Conservation (phyloP, 2,113 vertebrate genomes). For the Cryptotis parvus region DNA sequence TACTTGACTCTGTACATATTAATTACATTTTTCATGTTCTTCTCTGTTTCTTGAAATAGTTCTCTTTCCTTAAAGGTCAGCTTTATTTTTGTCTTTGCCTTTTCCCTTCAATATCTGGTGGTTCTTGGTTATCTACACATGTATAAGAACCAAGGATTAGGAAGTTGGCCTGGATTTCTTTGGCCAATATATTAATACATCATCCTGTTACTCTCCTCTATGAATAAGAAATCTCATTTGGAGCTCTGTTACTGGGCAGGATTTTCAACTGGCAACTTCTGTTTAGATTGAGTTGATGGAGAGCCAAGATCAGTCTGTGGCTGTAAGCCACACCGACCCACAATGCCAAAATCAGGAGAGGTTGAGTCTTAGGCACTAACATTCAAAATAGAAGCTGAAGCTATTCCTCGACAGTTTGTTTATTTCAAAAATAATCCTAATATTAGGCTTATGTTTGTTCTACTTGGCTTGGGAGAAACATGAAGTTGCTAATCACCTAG, state of each 20-base stretch:
- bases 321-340: background rate
- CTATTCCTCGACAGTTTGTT: background rate
- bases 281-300: background rate
- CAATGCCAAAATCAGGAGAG: background rate
- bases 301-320: background rate
- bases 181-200: background rate
- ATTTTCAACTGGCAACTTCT: background rate
- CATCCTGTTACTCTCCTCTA: background rate
- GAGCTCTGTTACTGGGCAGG: background rate
- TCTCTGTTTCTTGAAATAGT: conserved; percentile 1
- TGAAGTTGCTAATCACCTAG: background rate
- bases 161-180: background rate
- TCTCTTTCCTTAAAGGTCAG: background rate
- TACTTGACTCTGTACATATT: background rate
- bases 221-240: background rate
- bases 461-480: background rate
- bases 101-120: background rate
- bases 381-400: background rate
- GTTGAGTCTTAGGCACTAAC: background rate
- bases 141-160: background rate
- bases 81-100: background rate
- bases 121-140: background rate
- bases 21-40: background rate
- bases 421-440: background rate
- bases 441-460: background rate